phyloP scores from a whole-genome alignment of 2,888 invertebrate species.

The Eupithecia exiguata region DNA sequence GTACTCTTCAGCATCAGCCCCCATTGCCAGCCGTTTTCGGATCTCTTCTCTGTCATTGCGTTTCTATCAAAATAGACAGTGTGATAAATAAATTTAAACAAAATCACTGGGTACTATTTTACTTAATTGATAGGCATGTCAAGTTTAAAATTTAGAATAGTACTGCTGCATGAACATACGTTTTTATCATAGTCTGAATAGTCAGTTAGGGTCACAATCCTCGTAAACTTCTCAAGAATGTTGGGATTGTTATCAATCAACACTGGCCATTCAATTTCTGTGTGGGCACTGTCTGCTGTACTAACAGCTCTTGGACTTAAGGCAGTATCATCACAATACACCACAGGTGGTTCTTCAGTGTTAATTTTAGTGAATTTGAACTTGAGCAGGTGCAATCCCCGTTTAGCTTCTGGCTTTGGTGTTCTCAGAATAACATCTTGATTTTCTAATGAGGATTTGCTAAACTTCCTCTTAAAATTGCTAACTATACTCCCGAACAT shows the following conservation, averaged over 20 bases:
- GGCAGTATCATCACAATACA: conserved; percentile 71
- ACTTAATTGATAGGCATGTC: neutral
- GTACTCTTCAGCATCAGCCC: conserved; percentile 90
- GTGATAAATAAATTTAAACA: neutral
- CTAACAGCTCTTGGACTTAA: conserved; percentile 84
- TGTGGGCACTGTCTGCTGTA: conserved; percentile 70
- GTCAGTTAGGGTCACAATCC: conserved; percentile 68
- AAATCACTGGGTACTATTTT: neutral
- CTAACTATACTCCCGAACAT: conserved; percentile 77
- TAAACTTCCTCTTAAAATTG: conserved; percentile 75
- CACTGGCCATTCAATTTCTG: conserved; percentile 83
- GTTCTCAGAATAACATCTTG: conserved; percentile 52
- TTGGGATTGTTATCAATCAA: conserved; percentile 77
- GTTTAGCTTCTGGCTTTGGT: conserved; percentile 68
- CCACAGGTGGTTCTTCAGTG: conserved; percentile 49
- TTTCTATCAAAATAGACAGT: conserved; percentile 83
- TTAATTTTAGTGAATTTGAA: conserved; percentile 65
- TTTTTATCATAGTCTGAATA: conserved; percentile 57
- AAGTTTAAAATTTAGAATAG: neutral
- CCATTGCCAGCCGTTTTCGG: conserved; percentile 93
- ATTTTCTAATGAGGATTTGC: conserved; percentile 66
- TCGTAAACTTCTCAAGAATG: conserved; percentile 78
- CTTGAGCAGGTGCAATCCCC: conserved; percentile 67
- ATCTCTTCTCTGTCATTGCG: conserved; percentile 97
- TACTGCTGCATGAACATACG: conserved; percentile 50